Evolutionary conservation across 2,797 vertebrate species (phyloP).

Genomic region (Morus bassanus): DNA sequence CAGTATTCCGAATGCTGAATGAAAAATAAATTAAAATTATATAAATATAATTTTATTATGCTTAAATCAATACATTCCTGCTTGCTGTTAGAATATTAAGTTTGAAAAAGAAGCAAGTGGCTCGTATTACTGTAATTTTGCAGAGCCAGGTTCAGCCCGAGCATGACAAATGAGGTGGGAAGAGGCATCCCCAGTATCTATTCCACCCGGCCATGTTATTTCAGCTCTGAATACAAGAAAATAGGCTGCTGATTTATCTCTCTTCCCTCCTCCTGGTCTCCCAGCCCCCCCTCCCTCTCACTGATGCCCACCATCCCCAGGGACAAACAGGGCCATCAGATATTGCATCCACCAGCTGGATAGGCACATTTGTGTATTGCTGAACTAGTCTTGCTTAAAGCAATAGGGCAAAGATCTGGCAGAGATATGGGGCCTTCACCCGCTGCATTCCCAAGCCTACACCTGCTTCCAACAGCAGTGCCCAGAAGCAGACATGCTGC

Average conservation of each 20-base stretch:
- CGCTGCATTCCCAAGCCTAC: not conserved
- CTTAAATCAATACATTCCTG: not conserved
- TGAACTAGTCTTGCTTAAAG: not conserved
- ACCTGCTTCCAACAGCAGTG: not conserved
- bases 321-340: not conserved
- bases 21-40: constrained; percentile 15
- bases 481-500: not conserved
- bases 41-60: not conserved
- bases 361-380: not conserved
- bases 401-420: not conserved
- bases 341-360: not conserved
- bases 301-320: not conserved
- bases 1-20: not conserved
- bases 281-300: not conserved
- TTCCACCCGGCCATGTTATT: not conserved
- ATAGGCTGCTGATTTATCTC: not conserved
- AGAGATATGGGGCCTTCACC: too few relatives aligned
- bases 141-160: not conserved
- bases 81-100: not conserved
- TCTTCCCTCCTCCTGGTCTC: not conserved
- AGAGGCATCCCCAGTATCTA: not conserved
- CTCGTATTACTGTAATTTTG: not conserved
- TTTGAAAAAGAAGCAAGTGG: not conserved
- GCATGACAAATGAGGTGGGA: not conserved
- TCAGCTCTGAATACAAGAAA: not conserved